These are phyloP conservation scores for Paraplagusia blochii DNA, from an alignment of 2,113 vertebrate species.

Conservation along the genomic window DNA sequence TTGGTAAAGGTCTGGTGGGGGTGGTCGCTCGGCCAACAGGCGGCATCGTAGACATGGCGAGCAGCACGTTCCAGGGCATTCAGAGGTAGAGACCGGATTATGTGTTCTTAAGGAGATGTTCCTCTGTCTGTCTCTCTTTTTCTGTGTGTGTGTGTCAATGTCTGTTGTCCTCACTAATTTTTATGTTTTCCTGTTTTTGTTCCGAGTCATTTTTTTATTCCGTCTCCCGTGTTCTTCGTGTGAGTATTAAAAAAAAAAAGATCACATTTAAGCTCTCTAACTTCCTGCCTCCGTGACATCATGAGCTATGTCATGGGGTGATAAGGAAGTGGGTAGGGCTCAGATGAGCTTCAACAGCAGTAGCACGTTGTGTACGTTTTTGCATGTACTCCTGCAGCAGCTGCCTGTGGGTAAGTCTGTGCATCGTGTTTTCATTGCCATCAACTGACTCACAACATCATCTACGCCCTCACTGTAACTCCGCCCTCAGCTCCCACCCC, in stretches of 20 bases:
- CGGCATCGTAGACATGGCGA: conserved; percentile 97
- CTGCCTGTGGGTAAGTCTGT: conserved; percentile 52
- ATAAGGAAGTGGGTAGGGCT: neutral
- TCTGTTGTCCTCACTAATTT: conserved; percentile 59
- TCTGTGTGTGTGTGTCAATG: conserved; percentile 35
- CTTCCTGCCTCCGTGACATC: conserved; percentile 1
- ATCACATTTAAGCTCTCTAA: conserved; percentile 49
- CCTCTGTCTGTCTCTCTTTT: conserved; percentile 13
- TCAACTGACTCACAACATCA: conserved; percentile 2
- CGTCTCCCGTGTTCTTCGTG: conserved; percentile 54
- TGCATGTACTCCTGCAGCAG: conserved; percentile 44
- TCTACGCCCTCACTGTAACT: conserved; percentile 24
- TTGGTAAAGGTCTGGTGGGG: conserved; percentile 94
- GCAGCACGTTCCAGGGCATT: conserved; percentile 97
- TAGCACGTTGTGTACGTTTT: conserved; percentile 1
- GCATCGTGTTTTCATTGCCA: conserved; percentile 46
- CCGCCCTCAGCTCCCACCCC: conserved; percentile 27
- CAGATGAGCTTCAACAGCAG: conserved; percentile 30
- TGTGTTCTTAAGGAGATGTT: conserved; percentile 3
- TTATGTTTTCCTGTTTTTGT: conserved; percentile 57
- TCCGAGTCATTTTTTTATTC: conserved; percentile 15
- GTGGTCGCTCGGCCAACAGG: conserved; percentile 91
- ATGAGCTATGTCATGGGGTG: neutral
- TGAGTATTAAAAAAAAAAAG: conserved; percentile 58
- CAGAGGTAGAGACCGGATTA: conserved; percentile 80